These are phyloP conservation scores for Ctenopoma kingsleyae DNA, from an alignment of 2,797 vertebrate species.

Conservation along the genomic window DNA sequence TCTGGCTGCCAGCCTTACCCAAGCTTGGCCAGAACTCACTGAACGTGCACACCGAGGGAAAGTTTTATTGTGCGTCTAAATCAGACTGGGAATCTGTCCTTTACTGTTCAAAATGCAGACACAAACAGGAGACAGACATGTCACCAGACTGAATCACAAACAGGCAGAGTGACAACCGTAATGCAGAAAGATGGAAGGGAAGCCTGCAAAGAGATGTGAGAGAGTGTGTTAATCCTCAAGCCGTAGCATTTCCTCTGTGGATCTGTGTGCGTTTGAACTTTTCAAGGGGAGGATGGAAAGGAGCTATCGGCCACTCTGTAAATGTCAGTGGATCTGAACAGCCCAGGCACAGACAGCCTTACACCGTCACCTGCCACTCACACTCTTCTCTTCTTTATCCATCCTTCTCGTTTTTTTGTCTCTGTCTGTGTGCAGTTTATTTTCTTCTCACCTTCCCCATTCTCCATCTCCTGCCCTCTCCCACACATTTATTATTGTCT, in stretches of 20 bases:
- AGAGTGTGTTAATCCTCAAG: constrained; percentile 66
- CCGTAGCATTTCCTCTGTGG: constrained; percentile 69
- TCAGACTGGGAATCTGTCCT: constrained; percentile 33
- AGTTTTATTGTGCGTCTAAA: neutral
- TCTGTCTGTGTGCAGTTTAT: constrained; percentile 58
- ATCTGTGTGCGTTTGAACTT: constrained; percentile 79
- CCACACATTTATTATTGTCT: constrained; percentile 67
- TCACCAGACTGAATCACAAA: constrained; percentile 23
- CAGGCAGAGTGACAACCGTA: constrained; percentile 48
- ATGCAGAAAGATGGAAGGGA: constrained; percentile 23
- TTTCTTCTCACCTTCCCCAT: constrained; percentile 41
- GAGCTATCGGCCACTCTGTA: constrained; percentile 77
- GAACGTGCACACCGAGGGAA: constrained; percentile 4
- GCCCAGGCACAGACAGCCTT: constrained; percentile 55
- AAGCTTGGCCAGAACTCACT: constrained; percentile 7
- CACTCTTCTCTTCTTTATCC: constrained; percentile 38
- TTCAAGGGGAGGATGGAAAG: constrained; percentile 68
- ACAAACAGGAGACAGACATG: constrained; percentile 25
- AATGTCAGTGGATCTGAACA: constrained; percentile 81
- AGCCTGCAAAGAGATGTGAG: constrained; percentile 60
- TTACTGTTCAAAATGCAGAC: constrained; percentile 37
- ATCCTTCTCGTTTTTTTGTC: neutral
- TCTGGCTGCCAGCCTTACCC: constrained; percentile 25
- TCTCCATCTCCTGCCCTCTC: constrained; percentile 46
- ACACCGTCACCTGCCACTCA: constrained; percentile 71